phyloP scores from a whole-genome alignment of 2,797 vertebrate species.

The Chelonia mydas region DNA sequence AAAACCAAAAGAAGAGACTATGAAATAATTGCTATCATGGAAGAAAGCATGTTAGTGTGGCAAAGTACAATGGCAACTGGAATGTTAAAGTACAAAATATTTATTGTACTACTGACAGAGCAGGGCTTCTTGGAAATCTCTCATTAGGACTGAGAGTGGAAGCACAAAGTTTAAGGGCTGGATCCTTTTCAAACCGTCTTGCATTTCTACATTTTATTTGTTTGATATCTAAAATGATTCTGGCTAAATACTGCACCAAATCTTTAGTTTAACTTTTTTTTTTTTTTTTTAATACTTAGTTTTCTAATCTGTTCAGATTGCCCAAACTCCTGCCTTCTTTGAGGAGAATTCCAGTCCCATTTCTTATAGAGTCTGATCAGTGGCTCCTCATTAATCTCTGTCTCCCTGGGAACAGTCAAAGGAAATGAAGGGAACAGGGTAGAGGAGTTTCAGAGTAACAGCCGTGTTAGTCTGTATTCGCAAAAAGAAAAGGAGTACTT shows the following conservation, averaged over 20 bases:
- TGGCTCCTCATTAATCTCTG: conserved; percentile 71
- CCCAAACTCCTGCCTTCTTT: conserved; percentile 32
- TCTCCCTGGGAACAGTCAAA: conserved; percentile 62
- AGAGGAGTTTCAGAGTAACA: too few relatives aligned
- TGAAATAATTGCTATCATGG: not conserved
- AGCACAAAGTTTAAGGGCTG: conserved; percentile 4
- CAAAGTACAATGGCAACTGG: not conserved
- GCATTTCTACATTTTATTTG: not conserved
- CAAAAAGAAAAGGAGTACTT: too few relatives aligned
- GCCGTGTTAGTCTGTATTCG: too few relatives aligned
- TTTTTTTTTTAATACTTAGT: not conserved
- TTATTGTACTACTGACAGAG: not conserved
- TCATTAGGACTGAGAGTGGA: not conserved
- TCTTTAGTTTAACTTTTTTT: conserved; percentile 26
- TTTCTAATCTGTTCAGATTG: conserved; percentile 4
- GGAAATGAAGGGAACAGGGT: not conserved
- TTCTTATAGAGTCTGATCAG: conserved; percentile 29
- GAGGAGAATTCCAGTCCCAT: conserved; percentile 42
- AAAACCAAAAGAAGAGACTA: not conserved
- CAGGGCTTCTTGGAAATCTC: not conserved
- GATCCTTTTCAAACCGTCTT: conserved; percentile 20
- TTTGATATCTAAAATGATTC: not conserved
- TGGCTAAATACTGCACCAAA: conserved; percentile 19
- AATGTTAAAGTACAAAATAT: not conserved
- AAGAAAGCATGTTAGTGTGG: not conserved